Percentiles rank a stretch among this genome's conserved stretches.
phyloP scores from a whole-genome alignment of 2,888 invertebrate genomes.

The Willowsia nigromaculata region DNA sequence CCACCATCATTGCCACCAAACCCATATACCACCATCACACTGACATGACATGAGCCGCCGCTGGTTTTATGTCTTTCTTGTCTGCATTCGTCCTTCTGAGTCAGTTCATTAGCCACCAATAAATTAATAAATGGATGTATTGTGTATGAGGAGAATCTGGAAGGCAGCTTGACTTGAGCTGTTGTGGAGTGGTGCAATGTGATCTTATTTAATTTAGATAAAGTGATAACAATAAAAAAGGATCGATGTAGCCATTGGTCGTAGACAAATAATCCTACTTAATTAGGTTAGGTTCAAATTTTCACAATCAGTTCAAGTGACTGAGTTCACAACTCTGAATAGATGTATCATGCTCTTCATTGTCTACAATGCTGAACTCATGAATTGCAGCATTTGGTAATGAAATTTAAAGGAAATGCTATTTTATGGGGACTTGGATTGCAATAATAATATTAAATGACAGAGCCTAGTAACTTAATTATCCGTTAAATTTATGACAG shows the following conservation, averaged over 20 bases:
- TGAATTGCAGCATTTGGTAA: neutral
- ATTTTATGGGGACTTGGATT: neutral
- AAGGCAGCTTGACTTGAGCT: neutral
- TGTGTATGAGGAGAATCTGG: neutral
- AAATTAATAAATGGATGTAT: slow-evolving; percentile 57
- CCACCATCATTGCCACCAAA: neutral
- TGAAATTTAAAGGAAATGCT: neutral
- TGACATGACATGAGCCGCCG: too few relatives aligned
- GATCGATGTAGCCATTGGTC: slow-evolving; percentile 6
- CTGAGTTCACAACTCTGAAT: neutral
- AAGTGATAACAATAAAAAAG: slow-evolving; percentile 18
- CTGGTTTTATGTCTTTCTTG: neutral
- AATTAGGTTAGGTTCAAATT: slow-evolving; percentile 20
- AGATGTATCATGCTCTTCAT: too few relatives aligned
- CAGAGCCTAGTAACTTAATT: neutral
- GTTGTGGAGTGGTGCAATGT: neutral
- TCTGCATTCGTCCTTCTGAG: slow-evolving; percentile 5
- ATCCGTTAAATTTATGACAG: neutral
- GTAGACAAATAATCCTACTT: slow-evolving; percentile 47
- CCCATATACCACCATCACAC: neutral
- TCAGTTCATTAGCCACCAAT: slow-evolving; percentile 69
- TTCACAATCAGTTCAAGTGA: neutral
- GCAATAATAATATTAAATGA: neutral
- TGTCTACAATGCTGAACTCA: neutral
- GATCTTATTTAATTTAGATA: slow-evolving; percentile 26